phyloP scores from a whole-genome alignment of 1,140 invertebrate species.

The Caenorhabditis inopinata region DNA sequence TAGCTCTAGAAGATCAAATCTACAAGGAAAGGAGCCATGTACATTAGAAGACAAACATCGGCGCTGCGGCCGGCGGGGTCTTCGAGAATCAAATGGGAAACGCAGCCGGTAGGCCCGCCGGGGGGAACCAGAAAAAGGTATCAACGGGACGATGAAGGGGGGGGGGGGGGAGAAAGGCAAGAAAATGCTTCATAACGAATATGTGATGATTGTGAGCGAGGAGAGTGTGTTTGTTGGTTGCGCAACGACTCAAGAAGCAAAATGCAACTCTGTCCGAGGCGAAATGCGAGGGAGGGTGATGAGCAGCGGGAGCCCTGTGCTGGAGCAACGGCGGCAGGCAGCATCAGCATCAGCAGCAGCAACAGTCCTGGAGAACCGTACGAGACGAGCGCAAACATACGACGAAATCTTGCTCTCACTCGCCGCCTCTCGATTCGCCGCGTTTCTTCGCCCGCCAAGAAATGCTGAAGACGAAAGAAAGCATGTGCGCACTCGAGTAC shows the following conservation, averaged over 20 bases:
- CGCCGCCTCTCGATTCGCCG: not conserved
- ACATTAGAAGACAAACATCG: too few relatives aligned
- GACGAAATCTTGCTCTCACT: not conserved
- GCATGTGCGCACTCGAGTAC: conserved; percentile 14
- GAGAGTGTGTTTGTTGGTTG: conserved; percentile 20
- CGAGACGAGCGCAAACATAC: conserved; percentile 4
- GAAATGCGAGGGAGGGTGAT: conserved; percentile 10
- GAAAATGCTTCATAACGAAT: conserved; percentile 31
- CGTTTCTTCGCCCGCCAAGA: not conserved
- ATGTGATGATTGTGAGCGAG: conserved; percentile 27
- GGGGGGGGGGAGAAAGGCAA: conserved; percentile 16
- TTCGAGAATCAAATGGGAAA: too few relatives aligned
- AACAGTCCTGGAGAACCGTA: not conserved
- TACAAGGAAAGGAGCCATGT: too few relatives aligned
- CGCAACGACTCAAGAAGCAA: conserved; percentile 30
- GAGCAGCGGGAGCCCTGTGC: not conserved
- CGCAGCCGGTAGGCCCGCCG: too few relatives aligned
- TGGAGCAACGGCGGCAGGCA: conserved; percentile 1
- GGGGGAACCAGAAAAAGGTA: conserved; percentile 15
- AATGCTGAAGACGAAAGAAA: conserved; percentile 10
- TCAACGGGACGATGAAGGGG: too few relatives aligned
- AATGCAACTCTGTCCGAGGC: conserved; percentile 8
- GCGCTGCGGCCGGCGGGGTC: too few relatives aligned
- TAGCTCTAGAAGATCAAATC: too few relatives aligned
- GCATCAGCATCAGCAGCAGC: too few relatives aligned